phyloP scores from a whole-genome alignment of 2,113 vertebrate species.

The Nothoprocta perdicaria region DNA sequence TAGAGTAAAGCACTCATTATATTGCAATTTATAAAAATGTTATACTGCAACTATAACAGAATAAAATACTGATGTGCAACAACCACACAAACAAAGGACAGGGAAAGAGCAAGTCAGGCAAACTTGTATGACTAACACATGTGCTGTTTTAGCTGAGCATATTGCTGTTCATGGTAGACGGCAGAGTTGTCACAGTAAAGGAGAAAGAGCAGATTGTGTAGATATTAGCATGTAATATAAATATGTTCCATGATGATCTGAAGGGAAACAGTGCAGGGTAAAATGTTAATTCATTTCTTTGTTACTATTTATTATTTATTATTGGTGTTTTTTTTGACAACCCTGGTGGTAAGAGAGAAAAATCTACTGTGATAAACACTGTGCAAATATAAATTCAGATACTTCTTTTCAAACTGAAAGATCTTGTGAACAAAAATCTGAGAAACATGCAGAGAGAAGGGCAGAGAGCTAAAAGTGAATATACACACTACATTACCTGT shows the following conservation, averaged over 20 bases:
- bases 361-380: not conserved
- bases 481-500: not conserved
- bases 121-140: not conserved
- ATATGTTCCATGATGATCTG: not conserved
- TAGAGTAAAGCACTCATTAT: not conserved
- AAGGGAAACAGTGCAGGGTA: not conserved
- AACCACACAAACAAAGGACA: not conserved
- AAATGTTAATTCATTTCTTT: not conserved
- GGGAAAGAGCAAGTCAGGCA: not conserved
- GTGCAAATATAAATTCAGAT: not conserved
- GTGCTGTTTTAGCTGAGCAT: not conserved
- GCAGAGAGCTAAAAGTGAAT: not conserved
- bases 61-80: not conserved
- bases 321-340: not conserved
- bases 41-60: not conserved
- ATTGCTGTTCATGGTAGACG: not conserved
- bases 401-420: not conserved
- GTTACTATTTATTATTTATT: not conserved
- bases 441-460: not conserved
- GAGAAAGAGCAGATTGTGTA: not conserved
- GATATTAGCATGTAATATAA: not conserved
- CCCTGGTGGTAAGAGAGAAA: not conserved
- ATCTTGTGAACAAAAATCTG: not conserved
- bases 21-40: slow-evolving; percentile 25
- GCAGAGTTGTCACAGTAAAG: not conserved